These are phyloP conservation scores for Pocillopora meandrina DNA, from an alignment of 92 coral and sea anemone species.

Conservation along the genomic window DNA sequence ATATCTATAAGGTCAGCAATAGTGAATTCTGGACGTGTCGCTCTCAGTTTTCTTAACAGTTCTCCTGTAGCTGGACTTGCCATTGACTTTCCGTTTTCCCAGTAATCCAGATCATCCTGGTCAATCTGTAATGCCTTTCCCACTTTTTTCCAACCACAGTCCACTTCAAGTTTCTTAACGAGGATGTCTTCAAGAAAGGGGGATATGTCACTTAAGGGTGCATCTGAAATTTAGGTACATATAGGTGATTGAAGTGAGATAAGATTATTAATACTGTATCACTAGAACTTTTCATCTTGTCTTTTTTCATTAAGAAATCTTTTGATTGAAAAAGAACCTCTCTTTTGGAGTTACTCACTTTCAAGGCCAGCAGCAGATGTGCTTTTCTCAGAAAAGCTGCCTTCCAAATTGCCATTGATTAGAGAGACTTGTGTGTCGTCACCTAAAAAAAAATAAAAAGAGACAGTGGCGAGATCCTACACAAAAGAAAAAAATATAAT, in stretches of 20 bases:
- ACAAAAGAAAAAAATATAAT: too few species aligned
- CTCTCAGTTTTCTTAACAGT: not conserved
- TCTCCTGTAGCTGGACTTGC: slow-evolving; percentile 15
- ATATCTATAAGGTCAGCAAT: slow-evolving; percentile 9
- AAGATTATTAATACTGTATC: not conserved
- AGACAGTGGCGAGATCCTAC: too few species aligned
- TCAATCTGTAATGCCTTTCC: slow-evolving; percentile 1
- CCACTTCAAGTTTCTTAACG: slow-evolving; percentile 1
- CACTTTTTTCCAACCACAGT: slow-evolving; percentile 18
- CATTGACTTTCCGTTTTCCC: not conserved
- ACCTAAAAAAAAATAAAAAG: too few species aligned
- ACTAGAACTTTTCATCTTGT: too few species aligned
- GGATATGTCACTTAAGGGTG: not conserved
- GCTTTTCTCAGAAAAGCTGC: too few species aligned
- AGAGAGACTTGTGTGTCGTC: too few species aligned
- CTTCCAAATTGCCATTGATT: too few species aligned
- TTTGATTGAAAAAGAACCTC: too few species aligned
- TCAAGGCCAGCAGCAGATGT: too few species aligned
- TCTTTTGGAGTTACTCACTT: too few species aligned
- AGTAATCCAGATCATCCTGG: not conserved
- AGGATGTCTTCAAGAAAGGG: not conserved
- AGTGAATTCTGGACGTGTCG: not conserved
- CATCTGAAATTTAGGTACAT: not conserved
- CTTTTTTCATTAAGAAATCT: too few species aligned
- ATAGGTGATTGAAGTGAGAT: not conserved